A percentile compares a stretch with the other conserved stretches of the same genome.
phyloP scores from a whole-genome alignment of 2,797 vertebrate genomes.

The Galago senegalensis region DNA sequence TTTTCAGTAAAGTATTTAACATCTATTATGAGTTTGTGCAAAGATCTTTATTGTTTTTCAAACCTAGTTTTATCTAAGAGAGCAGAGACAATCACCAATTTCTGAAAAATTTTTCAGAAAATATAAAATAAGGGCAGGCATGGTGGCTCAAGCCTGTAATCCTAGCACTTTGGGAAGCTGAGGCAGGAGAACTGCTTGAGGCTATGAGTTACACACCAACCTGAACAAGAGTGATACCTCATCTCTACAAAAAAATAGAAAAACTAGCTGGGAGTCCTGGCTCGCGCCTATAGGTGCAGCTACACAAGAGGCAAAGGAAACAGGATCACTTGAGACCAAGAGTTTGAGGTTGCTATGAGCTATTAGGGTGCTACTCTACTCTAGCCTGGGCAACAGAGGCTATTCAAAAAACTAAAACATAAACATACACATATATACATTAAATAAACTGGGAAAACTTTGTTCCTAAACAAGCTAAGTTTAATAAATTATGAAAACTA shows the following conservation, averaged over 20 bases:
- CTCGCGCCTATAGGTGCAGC: no score
- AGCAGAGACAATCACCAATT: conserved; percentile 34
- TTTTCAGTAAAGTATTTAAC: conserved; percentile 37
- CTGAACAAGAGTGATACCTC: no score
- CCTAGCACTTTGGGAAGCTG: not conserved
- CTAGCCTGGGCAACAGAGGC: no score
- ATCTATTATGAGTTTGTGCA: conserved; percentile 12
- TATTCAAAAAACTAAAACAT: no score
- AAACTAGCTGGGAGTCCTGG: no score
- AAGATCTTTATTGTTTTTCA: conserved; percentile 62
- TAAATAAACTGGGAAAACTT: not conserved
- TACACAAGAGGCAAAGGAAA: no score
- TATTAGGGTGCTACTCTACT: no score
- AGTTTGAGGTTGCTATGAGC: no score
- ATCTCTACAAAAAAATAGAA: no score
- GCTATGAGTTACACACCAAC: not conserved
- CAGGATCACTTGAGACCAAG: no score
- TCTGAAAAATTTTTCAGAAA: conserved; percentile 60
- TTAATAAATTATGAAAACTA: conserved; percentile 43
- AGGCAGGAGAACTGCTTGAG: not conserved
- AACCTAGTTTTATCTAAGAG: conserved; percentile 60
- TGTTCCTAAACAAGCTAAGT: not conserved
- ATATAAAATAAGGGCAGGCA: not conserved
- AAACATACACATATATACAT: not conserved
- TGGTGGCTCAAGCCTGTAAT: not conserved